Base-by-base conservation (phyloP, 2,888 invertebrate genomes). In the Baronia brevicornis region DNA sequence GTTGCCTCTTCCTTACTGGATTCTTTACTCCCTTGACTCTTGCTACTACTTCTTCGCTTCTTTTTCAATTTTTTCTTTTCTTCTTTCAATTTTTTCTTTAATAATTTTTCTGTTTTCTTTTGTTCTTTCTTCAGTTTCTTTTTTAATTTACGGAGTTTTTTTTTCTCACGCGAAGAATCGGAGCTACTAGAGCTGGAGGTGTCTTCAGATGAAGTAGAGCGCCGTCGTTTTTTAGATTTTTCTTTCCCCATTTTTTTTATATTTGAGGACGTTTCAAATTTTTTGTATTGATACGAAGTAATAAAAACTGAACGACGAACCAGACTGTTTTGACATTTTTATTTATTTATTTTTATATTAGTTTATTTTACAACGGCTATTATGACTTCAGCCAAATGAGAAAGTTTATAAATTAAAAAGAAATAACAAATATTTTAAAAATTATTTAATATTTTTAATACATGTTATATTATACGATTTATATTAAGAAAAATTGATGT, bases 121-220 rank as follows among this genome's bases (percentile, higher is more conserved):
- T 85, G 82, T 49, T 86, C 86, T 51, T 78, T 85, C 41, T 74
- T 86, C 4, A 87, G 55, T 55, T 86, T 86, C 52, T 86, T 87
- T 51, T 85, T 87, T 21, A 85, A 65, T 54, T 86, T 86, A 14
- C 80, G 86, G 7, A 85, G 73, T 59, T 80, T 84, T 43, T 68
- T 79, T 45, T 82, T 84, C 45, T 86, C 84, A 32, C 68, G 75
- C 0, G 84, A 79, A 5, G 73, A 68, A 43, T 82, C 73, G 4
- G 85, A 71, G 43, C 73, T 79, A 44, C 77, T 79, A 6, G 80
- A 78, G 48, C 67, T 77, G 8, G 71, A 71, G 38, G 66, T 47
- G 11, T 52, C 51, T 0, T 65, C 60, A 14, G 65, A 46, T 19
- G 64, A 68, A 25, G 44, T 52, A 22, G 72, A 68, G 31, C 52